Conservation (phyloP, 2,113 vertebrate species). For the Eclectus roratus region DNA sequence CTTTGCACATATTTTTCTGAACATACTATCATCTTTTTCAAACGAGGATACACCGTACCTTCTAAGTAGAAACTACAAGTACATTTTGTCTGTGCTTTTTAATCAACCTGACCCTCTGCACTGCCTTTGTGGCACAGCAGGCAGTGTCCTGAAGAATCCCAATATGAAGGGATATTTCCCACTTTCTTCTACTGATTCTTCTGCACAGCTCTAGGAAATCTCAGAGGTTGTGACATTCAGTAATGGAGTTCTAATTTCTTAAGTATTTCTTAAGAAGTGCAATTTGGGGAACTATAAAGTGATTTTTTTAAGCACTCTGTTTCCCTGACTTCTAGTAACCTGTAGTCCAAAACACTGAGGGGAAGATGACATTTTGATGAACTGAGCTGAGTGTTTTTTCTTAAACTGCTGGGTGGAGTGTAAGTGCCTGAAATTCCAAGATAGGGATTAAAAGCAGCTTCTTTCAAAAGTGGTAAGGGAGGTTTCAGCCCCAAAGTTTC, state of each 20-base stretch:
- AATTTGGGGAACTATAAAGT: not conserved
- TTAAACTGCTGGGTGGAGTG: not conserved
- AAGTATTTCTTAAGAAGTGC: not conserved
- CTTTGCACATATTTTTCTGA: not conserved
- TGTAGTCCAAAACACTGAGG: not conserved
- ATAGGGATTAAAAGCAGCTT: not conserved
- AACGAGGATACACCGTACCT: not conserved
- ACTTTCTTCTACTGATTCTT: not conserved
- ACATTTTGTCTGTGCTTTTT: not conserved
- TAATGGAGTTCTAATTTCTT: not conserved
- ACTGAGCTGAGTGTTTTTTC: not conserved
- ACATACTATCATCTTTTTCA: not conserved
- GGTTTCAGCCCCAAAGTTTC: not conserved
- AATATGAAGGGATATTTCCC: not conserved
- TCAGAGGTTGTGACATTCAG: not conserved
- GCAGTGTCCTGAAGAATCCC: not conserved
- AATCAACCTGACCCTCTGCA: not conserved
- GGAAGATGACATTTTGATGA: not conserved
- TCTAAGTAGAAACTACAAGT: not conserved
- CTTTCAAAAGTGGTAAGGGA: not conserved
- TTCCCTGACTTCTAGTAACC: not conserved
- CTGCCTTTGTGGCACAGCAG: not conserved
- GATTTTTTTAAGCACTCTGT: not conserved
- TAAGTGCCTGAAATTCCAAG: not conserved
- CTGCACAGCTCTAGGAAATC: not conserved